Base-by-base conservation (phyloP, 2,797 vertebrate genomes). In the Paramormyrops hopkinsi region DNA sequence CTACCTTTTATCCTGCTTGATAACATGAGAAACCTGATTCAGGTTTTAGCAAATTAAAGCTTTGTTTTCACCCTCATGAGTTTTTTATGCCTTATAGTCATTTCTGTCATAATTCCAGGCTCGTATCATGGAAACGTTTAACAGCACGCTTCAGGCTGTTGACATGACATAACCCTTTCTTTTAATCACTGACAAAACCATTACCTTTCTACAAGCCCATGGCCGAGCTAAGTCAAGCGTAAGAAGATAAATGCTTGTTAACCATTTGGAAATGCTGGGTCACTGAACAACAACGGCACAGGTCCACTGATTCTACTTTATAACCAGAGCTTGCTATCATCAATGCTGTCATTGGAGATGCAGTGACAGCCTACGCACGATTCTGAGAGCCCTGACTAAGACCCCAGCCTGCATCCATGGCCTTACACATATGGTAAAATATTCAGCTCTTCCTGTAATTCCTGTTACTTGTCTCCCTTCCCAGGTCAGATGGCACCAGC, bases 361-460 rank as follows among this genome's bases (percentile, higher is more conserved):
- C 41, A 12, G 82, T 17, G n/a, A 62, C 33, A 51, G 51, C 83
- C 82, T 25, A 48, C 87, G 65, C 46, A 37, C 5, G 12, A 89
- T 90, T 91, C 90, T 89, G 88, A 89, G 90, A 92, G 91, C 91
- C 88, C 19, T 88, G 89, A 91, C 88, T 90, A 79, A 88, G 88
- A 56, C 37, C 69, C 88, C 89, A 51, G 41, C 48, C 51, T 88
- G 54, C 53, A 50, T 33, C 82, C 85, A 82, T 25, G 4, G 88
- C 59, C 88, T 65, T 17, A 48, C 17, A 33, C 29, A 83, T 33
- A 29, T 84, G 51, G 88, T 69, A 73, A 50, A 88, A 91, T 33
- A 82, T 73, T 48, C 37, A 56, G 41, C 3, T 7, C 82, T 54
- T 69, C 51, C 76, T 82, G 1, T 33, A 50, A 25, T 46, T 22